Percentiles rank a stretch among this genome's conserved stretches.
These are phyloP conservation scores for Rhodeus uyekii DNA, from an alignment of 2,797 vertebrate genomes.

Conservation along the genomic window DNA sequence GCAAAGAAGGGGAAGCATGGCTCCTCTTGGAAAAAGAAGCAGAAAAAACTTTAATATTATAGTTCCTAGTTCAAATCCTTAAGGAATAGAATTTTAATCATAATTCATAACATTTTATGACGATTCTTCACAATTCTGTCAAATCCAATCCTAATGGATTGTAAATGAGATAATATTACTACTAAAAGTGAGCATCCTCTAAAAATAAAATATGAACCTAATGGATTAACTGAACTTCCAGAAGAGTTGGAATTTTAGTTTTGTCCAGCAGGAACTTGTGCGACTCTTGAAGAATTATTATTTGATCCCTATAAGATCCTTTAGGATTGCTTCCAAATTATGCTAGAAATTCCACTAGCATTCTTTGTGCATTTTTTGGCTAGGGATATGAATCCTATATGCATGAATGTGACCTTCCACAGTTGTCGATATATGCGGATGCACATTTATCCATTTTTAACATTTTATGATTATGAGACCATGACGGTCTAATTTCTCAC, in stretches of 20 bases:
- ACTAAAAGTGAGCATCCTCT: neutral
- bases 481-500: slow-evolving; percentile 11
- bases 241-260: neutral
- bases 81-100: neutral
- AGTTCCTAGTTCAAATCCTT: neutral
- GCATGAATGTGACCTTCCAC: neutral
- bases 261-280: neutral
- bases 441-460: slow-evolving; percentile 10
- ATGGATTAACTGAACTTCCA: neutral
- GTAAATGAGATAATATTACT: neutral
- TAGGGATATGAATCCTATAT: slow-evolving; percentile 9
- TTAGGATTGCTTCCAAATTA: neutral
- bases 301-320: slow-evolving; percentile 6
- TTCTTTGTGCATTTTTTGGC: neutral
- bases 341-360: neutral
- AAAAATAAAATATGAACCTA: neutral
- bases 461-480: neutral
- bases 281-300: neutral
- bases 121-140: neutral
- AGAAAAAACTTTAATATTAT: slow-evolving; percentile 17
- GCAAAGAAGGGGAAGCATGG: slow-evolving; percentile 35
- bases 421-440: neutral
- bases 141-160: neutral
- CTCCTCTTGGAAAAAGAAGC: slow-evolving; percentile 11
- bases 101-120: neutral